Percentiles rank a stretch among this genome's conserved stretches.
phyloP scores from a whole-genome alignment of 2,888 invertebrate species.

The Leucania comma region DNA sequence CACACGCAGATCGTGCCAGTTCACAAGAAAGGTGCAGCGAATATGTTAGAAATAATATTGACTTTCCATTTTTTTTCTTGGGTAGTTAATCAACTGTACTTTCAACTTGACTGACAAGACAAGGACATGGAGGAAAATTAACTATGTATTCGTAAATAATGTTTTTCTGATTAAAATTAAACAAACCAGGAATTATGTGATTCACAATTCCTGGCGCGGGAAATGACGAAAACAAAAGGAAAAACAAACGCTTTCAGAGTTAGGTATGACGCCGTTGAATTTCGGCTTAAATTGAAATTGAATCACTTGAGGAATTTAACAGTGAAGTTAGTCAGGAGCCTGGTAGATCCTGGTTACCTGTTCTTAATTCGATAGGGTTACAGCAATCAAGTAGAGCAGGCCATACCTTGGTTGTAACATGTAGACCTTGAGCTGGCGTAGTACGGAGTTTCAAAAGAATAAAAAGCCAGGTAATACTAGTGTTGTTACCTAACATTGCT shows the following conservation, averaged over 20 bases:
- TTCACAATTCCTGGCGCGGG: neutral
- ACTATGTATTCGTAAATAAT: neutral
- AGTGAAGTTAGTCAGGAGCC: neutral
- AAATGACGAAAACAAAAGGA: slow-evolving; percentile 15
- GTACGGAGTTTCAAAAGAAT: neutral
- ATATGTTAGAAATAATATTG: slow-evolving; percentile 62
- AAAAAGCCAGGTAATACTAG: neutral
- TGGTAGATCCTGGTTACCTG: neutral
- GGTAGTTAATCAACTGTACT: slow-evolving; percentile 35
- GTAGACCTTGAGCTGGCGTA: neutral
- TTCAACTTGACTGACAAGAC: slow-evolving; percentile 34
- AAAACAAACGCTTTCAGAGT: neutral
- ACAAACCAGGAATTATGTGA: neutral
- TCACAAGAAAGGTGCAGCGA: slow-evolving; percentile 62
- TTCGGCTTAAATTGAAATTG: slow-evolving; percentile 18
- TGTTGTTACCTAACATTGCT: no score
- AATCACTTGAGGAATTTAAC: slow-evolving; percentile 9
- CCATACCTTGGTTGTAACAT: neutral
- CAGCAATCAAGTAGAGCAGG: neutral
- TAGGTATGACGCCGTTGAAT: slow-evolving; percentile 2
- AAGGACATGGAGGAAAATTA: slow-evolving; percentile 2
- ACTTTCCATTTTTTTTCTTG: slow-evolving; percentile 46
- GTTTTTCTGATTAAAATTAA: neutral
- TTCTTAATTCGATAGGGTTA: neutral
- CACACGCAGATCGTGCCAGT: slow-evolving; percentile 63